These are phyloP conservation scores for Orchesella cincta DNA, from an alignment of 1,140 invertebrate species.

Conservation along the genomic window DNA sequence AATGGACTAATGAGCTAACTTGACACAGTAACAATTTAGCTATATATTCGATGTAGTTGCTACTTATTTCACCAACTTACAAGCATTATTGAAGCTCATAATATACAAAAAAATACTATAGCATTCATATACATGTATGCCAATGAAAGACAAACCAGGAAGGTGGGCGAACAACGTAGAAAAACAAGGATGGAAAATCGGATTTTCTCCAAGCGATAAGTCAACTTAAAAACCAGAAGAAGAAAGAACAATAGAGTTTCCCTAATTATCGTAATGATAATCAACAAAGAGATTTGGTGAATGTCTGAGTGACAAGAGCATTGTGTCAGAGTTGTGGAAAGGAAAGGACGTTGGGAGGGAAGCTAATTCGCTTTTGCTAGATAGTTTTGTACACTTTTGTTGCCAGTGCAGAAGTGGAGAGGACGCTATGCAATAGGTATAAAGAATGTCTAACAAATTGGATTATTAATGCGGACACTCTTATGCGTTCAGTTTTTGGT, in stretches of 20 bases:
- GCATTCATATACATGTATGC: background rate
- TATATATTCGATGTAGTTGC: background rate
- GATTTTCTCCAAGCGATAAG: constrained; percentile 5
- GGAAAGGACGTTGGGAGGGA: too few species aligned
- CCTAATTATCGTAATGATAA: constrained; percentile 4
- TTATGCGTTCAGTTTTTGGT: too few species aligned
- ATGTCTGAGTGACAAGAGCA: too few species aligned
- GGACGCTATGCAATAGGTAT: too few species aligned
- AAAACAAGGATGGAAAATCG: background rate
- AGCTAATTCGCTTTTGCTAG: background rate
- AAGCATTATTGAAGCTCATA: background rate
- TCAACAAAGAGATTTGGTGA: background rate
- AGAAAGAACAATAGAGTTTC: background rate
- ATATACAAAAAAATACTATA: too few species aligned
- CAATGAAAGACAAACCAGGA: background rate
- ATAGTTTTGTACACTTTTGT: too few species aligned
- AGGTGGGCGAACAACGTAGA: background rate
- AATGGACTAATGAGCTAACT: background rate
- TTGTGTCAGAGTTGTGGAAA: too few species aligned
- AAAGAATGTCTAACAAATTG: too few species aligned
- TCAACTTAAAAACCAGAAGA: background rate
- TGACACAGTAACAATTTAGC: background rate
- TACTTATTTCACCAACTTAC: background rate
- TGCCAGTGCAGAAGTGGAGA: background rate
- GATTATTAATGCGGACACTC: too few species aligned